These are phyloP conservation scores for Florisuga fusca DNA, from an alignment of 2,797 vertebrate species.

Conservation along the genomic window DNA sequence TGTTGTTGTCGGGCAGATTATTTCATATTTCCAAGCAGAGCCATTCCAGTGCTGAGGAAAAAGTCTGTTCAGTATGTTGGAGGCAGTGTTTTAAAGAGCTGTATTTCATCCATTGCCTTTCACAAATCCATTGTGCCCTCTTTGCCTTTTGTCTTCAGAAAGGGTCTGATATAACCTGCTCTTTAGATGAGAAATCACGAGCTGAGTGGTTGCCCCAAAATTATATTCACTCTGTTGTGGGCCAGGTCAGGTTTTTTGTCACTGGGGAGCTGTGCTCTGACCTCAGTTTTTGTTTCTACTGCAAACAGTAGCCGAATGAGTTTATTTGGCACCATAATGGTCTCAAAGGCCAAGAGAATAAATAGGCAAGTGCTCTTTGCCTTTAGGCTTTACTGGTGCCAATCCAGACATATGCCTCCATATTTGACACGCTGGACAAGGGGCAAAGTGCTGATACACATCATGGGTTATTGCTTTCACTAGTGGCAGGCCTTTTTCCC, in stretches of 20 bases:
- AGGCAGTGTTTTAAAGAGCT: not conserved
- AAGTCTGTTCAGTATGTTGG: not conserved
- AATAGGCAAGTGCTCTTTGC: not conserved
- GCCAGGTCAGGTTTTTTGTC: not conserved
- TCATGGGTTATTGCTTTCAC: not conserved
- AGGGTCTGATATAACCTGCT: constrained; percentile 1
- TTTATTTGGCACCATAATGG: constrained; percentile 12
- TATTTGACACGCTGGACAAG: not conserved
- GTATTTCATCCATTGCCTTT: not conserved
- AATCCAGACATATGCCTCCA: not conserved
- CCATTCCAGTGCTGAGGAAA: not conserved
- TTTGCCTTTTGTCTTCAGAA: constrained; percentile 44
- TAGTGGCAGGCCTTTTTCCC: not conserved
- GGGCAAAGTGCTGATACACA: not conserved
- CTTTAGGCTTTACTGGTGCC: not conserved
- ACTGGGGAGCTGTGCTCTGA: constrained; percentile 4
- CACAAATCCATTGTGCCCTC: not conserved
- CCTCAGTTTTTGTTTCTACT: constrained; percentile 46
- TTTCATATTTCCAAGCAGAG: not conserved
- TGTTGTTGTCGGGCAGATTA: not conserved
- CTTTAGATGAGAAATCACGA: constrained; percentile 30
- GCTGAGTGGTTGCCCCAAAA: not conserved
- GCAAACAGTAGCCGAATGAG: constrained; percentile 40
- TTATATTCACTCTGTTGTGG: not conserved
- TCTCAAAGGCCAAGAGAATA: constrained; percentile 16